These are phyloP conservation scores for Cephalotes varians DNA, from an alignment of 2,888 invertebrate species.

Conservation along the genomic window DNA sequence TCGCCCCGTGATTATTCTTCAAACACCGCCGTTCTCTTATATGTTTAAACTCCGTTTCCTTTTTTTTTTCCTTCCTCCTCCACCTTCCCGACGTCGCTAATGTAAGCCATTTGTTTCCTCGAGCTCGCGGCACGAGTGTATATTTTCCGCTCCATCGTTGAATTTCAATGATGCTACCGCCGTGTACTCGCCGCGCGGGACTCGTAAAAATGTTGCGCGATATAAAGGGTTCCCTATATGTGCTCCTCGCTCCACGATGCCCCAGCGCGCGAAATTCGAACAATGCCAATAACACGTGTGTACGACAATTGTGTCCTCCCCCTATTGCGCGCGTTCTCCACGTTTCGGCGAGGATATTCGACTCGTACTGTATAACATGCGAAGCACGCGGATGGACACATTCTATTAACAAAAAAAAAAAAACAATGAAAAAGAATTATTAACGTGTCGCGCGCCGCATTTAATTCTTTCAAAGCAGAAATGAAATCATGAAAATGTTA, in stretches of 20 bases:
- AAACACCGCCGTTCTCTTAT: constrained; percentile 43
- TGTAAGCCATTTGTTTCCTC: constrained; percentile 54
- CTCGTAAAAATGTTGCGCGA: constrained; percentile 47
- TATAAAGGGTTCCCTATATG: constrained; percentile 35
- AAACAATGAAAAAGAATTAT: constrained; percentile 2
- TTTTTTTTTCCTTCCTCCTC: background rate
- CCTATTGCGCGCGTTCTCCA: background rate
- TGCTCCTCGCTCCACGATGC: background rate
- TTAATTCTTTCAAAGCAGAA: constrained; percentile 7
- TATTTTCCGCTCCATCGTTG: constrained; percentile 53
- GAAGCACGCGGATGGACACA: background rate
- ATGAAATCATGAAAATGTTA: constrained; percentile 20
- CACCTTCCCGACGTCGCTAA: constrained; percentile 41
- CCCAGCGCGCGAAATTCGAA: constrained; percentile 32
- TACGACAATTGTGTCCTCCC: constrained; percentile 33
- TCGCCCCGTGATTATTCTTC: constrained; percentile 41
- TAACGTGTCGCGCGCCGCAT: background rate
- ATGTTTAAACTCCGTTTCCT: constrained; percentile 37
- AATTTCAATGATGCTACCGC: constrained; percentile 45
- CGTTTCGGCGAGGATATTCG: background rate
- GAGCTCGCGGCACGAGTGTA: constrained; percentile 43
- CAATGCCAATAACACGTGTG: constrained; percentile 49
- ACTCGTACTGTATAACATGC: background rate
- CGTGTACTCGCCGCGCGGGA: constrained; percentile 14
- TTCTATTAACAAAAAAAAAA: constrained; percentile 1